Evolutionary conservation across 2,113 vertebrate species (phyloP).

Genomic region (Plestiodon gilberti): DNA sequence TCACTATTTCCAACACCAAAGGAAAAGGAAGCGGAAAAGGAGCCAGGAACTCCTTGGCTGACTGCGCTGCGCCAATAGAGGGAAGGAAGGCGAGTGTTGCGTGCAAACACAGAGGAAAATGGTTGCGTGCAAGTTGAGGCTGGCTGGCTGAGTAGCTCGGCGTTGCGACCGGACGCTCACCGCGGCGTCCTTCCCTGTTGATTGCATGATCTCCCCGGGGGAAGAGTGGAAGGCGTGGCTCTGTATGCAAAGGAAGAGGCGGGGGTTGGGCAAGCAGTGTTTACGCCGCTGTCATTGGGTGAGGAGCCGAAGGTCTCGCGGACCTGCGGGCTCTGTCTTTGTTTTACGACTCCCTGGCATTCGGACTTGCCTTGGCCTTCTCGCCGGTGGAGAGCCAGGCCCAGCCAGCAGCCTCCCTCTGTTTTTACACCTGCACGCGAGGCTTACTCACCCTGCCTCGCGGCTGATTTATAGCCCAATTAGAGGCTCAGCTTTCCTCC

Average conservation of each 20-base stretch:
- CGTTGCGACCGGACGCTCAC: background rate
- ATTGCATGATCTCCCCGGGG: no score
- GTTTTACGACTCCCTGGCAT: no score
- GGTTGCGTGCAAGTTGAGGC: background rate
- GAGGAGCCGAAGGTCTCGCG: no score
- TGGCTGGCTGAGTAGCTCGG: background rate
- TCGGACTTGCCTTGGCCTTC: no score
- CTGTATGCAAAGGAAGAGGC: background rate
- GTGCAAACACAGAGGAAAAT: fast-evolving
- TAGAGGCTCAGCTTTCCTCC: conserved; percentile 62
- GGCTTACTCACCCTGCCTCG: conserved; percentile 30
- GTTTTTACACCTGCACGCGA: conserved; percentile 79
- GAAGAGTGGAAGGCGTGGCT: background rate
- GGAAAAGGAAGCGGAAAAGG: background rate
- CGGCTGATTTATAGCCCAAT: conserved; percentile 74
- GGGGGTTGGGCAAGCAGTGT: conserved; percentile 6
- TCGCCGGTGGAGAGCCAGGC: background rate
- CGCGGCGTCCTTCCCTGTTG: background rate
- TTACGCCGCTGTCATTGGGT: conserved; percentile 56
- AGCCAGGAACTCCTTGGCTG: background rate
- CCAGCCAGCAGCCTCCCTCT: conserved; percentile 19
- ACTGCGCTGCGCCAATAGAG: background rate
- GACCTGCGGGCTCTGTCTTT: no score
- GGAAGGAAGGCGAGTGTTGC: background rate
- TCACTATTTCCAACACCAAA: background rate